Evolutionary conservation across 2,888 invertebrate species (phyloP).

Genomic region (Drosophila pegasa): DNA sequence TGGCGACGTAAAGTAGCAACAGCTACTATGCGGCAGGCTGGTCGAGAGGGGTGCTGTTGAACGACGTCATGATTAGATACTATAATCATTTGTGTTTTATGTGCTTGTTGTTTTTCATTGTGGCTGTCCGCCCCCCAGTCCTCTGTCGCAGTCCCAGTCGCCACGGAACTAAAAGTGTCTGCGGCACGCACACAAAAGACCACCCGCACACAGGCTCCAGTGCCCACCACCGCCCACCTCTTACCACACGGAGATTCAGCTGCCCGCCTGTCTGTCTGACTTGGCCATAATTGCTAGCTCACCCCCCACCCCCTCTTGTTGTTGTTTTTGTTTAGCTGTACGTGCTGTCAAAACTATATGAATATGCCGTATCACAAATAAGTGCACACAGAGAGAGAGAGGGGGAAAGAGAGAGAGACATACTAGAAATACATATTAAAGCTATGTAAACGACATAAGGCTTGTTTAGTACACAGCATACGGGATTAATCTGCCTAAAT

Average conservation of each 20-base stretch:
- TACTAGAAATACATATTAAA: no score
- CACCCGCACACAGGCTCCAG: not conserved
- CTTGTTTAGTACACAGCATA: constrained; percentile 18
- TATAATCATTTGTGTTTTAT: constrained; percentile 82
- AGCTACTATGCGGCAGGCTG: not conserved
- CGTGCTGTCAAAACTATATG: constrained; percentile 67
- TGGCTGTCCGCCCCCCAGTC: constrained; percentile 51
- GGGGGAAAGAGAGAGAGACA: no score
- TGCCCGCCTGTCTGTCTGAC: constrained; percentile 48
- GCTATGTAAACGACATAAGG: constrained; percentile 25
- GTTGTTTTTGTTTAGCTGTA: constrained; percentile 33
- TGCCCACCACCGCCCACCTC: not conserved
- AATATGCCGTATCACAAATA: constrained; percentile 56
- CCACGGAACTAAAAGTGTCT: constrained; percentile 54
- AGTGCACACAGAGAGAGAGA: no score
- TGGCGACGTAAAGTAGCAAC: constrained; percentile 9
- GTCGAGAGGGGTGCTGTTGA: constrained; percentile 22
- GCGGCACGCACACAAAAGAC: constrained; percentile 56
- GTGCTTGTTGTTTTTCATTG: constrained; percentile 73
- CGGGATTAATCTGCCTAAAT: constrained; percentile 23
- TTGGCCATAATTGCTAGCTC: constrained; percentile 48
- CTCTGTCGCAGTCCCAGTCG: constrained; percentile 44
- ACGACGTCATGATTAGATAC: constrained; percentile 80
- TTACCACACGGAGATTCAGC: constrained; percentile 2
- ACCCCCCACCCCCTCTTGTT: constrained; percentile 14